Conservation (phyloP, 1,140 invertebrate species). For the Bombus consobrinus region DNA sequence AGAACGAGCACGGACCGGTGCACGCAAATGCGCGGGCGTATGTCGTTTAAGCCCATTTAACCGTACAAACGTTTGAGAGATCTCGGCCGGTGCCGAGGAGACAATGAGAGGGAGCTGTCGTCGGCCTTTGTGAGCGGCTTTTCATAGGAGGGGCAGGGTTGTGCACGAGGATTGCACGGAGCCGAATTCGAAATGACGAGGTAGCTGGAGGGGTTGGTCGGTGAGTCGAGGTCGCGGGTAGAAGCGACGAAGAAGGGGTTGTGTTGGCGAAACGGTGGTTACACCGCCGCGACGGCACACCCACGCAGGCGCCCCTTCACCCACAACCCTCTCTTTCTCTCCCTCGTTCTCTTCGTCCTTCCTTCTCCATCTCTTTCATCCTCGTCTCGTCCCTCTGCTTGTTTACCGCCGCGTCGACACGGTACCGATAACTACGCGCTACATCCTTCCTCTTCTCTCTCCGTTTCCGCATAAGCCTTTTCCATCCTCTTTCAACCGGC, state of each 20-base stretch:
- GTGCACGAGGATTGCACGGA: conserved; percentile 35
- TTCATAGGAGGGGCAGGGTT: conserved; percentile 27
- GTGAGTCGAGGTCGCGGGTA: conserved; percentile 30
- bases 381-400: conserved; percentile 9
- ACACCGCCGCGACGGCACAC: conserved; percentile 68
- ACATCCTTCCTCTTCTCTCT: conserved; percentile 3
- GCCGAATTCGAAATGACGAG: conserved; percentile 43
- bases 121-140: conserved; percentile 66
- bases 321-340: not conserved
- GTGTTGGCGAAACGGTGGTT: conserved; percentile 51
- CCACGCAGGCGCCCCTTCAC: conserved; percentile 67
- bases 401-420: conserved; percentile 31
- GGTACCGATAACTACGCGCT: conserved; percentile 34
- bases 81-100: conserved; percentile 53
- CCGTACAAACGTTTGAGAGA: conserved; percentile 62
- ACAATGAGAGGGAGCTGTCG: conserved; percentile 74
- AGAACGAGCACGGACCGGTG: conserved; percentile 35
- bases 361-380: not conserved
- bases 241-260: conserved; percentile 41
- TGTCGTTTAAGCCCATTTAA: conserved; percentile 69
- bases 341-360: not conserved
- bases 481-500: not conserved
- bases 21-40: conserved; percentile 58
- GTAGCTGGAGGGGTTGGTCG: conserved; percentile 39
- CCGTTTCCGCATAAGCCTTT: not conserved